A percentile compares a stretch with the other conserved stretches of the same genome.
phyloP scores from a whole-genome alignment of 1,140 invertebrate species.

The Agrilus planipennis region DNA sequence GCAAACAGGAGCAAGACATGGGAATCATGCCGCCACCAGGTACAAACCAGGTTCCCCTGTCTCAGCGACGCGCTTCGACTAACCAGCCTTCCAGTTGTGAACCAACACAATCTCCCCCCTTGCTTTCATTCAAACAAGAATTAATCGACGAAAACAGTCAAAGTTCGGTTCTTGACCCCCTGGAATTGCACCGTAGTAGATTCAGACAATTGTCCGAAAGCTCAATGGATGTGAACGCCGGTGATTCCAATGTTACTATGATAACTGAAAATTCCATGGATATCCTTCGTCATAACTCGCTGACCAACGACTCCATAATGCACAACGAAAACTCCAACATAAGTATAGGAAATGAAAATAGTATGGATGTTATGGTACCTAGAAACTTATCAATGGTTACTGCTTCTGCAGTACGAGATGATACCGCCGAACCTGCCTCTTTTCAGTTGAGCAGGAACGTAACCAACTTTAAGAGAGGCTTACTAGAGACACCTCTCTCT shows the following conservation, averaged over 20 bases:
- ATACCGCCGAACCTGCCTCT: slow-evolving; percentile 13
- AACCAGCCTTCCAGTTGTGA: slow-evolving; percentile 26
- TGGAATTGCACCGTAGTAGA: slow-evolving; percentile 20
- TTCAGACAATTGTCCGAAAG: slow-evolving; percentile 31
- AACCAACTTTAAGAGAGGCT: slow-evolving; percentile 9
- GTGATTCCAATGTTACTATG: slow-evolving; percentile 31
- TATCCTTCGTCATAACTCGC: slow-evolving; percentile 22
- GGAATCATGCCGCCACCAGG: slow-evolving; percentile 51
- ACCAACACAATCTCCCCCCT: slow-evolving; percentile 32
- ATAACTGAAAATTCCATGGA: slow-evolving; percentile 39
- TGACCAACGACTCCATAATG: slow-evolving; percentile 17
- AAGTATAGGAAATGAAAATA: slow-evolving; percentile 32
- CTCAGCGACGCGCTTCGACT: slow-evolving; percentile 42
- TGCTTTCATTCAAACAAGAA: slow-evolving; percentile 51
- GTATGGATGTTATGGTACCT: slow-evolving; percentile 23
- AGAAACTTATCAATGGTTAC: slow-evolving; percentile 18
- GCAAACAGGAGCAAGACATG: slow-evolving; percentile 37
- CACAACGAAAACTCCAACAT: slow-evolving; percentile 36
- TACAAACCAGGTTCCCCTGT: slow-evolving; percentile 38
- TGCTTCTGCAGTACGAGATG: slow-evolving; percentile 16
- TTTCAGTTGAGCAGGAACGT: slow-evolving; percentile 16
- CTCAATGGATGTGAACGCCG: slow-evolving; percentile 33
- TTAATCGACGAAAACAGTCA: slow-evolving; percentile 57
- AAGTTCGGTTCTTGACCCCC: slow-evolving; percentile 37
- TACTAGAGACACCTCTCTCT: slow-evolving; percentile 9